These are phyloP conservation scores for Larimichthys polyactis DNA, from an alignment of 2,113 vertebrate species.

Conservation along the genomic window DNA sequence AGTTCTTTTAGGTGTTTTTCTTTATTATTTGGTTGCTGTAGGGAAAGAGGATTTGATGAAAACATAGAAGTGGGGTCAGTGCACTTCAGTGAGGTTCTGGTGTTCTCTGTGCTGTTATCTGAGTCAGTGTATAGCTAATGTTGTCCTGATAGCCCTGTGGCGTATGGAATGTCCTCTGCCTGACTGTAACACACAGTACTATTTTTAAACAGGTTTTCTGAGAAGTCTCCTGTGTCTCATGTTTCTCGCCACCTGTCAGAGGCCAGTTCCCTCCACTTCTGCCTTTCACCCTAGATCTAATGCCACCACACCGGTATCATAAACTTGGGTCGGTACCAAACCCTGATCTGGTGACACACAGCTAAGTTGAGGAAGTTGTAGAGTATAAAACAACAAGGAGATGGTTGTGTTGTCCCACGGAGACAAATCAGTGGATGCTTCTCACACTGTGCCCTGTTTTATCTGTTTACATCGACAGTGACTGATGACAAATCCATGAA, in stretches of 20 bases:
- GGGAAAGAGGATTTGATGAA: neutral
- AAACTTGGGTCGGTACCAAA: neutral
- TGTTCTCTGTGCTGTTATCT: conserved; percentile 19
- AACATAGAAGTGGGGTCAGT: neutral
- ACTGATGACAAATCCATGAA: neutral
- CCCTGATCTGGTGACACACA: conserved; percentile 2
- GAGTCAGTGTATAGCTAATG: conserved; percentile 6
- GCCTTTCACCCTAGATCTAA: conserved; percentile 15
- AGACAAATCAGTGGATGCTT: neutral
- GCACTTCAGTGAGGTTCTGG: neutral
- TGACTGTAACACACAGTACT: conserved; percentile 61
- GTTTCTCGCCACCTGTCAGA: conserved; percentile 59
- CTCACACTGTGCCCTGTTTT: neutral
- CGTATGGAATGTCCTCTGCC: conserved; percentile 64
- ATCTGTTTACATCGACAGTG: neutral
- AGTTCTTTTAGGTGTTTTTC: neutral
- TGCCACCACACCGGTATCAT: conserved; percentile 10
- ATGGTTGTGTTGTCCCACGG: neutral
- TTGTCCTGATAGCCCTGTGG: conserved; percentile 22
- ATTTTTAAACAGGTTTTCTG: conserved; percentile 84
- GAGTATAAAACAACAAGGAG: neutral
- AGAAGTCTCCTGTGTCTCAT: conserved; percentile 68
- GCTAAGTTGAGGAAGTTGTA: neutral
- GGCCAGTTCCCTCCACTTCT: conserved; percentile 7
- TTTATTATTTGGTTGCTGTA: neutral